Conservation (phyloP, 2,113 vertebrate species). For the Epinephelus cyanopodus region DNA sequence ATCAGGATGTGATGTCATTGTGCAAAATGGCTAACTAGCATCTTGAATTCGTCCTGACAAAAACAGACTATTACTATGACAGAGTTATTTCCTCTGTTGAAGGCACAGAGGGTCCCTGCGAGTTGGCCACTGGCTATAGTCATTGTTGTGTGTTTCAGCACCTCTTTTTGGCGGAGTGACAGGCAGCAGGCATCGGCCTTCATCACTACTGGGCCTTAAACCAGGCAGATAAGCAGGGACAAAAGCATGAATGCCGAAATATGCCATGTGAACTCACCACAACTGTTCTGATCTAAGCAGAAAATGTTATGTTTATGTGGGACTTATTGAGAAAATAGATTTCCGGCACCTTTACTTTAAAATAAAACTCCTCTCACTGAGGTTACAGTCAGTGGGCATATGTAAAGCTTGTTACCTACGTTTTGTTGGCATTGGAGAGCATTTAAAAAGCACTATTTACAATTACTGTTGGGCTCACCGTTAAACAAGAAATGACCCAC, state of each 20-base stretch:
- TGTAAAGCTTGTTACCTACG: not conserved
- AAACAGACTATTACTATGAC: no score
- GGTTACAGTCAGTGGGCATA: not conserved
- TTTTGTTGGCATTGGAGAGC: not conserved
- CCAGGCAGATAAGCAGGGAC: not conserved
- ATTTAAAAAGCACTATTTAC: not conserved
- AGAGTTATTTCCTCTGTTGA: no score
- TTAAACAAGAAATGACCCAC: not conserved
- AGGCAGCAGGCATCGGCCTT: no score
- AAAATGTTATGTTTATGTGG: not conserved
- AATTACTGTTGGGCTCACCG: not conserved
- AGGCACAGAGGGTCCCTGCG: no score
- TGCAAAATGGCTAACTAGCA: no score
- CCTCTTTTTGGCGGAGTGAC: no score
- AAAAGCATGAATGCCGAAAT: not conserved
- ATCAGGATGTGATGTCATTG: no score
- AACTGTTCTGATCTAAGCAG: not conserved
- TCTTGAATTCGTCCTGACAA: no score
- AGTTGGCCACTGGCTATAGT: no score
- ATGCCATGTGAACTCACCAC: not conserved
- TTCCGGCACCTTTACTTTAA: not conserved
- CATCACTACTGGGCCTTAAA: not conserved
- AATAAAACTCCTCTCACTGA: not conserved
- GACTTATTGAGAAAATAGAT: not conserved
- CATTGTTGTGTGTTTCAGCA: no score